Conservation (phyloP, 2,888 invertebrate species). For the Caenorhabditis japonica region DNA sequence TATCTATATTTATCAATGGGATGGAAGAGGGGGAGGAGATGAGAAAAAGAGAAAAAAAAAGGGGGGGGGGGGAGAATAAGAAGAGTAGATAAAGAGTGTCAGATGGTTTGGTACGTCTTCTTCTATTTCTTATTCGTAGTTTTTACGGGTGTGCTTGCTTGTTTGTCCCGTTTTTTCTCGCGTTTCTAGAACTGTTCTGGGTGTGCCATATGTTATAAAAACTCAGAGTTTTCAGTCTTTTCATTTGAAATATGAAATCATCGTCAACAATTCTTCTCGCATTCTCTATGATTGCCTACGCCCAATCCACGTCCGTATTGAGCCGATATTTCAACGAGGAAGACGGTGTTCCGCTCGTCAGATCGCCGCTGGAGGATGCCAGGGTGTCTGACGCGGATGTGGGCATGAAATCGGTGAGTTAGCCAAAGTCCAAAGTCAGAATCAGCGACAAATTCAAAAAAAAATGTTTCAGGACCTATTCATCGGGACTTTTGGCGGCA, state of each 20-base stretch:
- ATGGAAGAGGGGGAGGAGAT: no score
- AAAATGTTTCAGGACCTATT: slow-evolving; percentile 24
- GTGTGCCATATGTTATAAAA: not conserved
- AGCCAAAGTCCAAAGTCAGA: no score
- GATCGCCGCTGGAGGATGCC: slow-evolving; percentile 31
- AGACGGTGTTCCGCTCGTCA: slow-evolving; percentile 25
- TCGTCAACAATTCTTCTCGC: not conserved
- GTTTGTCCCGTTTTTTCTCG: slow-evolving; percentile 5
- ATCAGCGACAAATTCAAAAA: no score
- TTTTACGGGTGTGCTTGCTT: slow-evolving; percentile 31
- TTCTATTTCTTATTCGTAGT: slow-evolving; percentile 5
- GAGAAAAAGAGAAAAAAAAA: slow-evolving; percentile 6
- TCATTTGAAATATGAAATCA: slow-evolving; percentile 7
- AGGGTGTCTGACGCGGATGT: slow-evolving; percentile 51
- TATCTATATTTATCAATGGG: not conserved
- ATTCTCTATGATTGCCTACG: not conserved
- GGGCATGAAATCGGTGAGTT: slow-evolving; percentile 53
- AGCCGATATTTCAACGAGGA: slow-evolving; percentile 40
- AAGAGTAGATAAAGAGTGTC: slow-evolving; percentile 37
- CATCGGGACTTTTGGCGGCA: slow-evolving; percentile 40
- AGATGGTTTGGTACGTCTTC: slow-evolving; percentile 25
- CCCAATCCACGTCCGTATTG: slow-evolving; percentile 20
- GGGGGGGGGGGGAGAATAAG: no score
- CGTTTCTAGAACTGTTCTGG: slow-evolving; percentile 11
- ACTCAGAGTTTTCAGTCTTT: not conserved